A percentile compares a stretch with the other conserved stretches of the same genome.
These are phyloP conservation scores for Argya squamiceps DNA, from an alignment of 2,797 vertebrate genomes.

Conservation along the genomic window DNA sequence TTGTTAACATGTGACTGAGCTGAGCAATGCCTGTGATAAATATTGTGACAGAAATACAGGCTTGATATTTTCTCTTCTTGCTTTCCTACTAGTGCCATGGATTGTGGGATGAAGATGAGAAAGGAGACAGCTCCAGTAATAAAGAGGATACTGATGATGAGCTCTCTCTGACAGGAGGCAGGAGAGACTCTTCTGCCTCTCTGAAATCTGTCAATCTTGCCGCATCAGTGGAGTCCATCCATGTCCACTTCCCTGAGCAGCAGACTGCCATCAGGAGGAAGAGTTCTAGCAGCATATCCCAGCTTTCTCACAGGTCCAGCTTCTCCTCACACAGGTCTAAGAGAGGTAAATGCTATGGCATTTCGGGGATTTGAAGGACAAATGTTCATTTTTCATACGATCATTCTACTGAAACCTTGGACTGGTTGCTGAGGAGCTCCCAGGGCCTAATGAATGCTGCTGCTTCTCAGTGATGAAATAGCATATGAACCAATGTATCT, in stretches of 20 bases:
- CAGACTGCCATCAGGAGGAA: conserved; percentile 85
- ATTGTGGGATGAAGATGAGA: conserved; percentile 93
- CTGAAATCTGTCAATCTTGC: conserved; percentile 88
- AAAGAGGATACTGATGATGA: conserved; percentile 87
- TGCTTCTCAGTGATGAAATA: neutral
- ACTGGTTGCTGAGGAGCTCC: neutral
- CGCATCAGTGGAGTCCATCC: conserved; percentile 85
- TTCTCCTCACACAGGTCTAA: conserved; percentile 87
- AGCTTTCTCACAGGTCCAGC: conserved; percentile 85
- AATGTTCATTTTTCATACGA: neutral
- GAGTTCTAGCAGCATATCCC: conserved; percentile 86
- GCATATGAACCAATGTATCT: neutral
- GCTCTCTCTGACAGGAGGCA: conserved; percentile 72
- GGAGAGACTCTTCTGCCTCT: conserved; percentile 83
- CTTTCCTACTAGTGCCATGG: conserved; percentile 88
- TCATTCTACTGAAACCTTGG: neutral
- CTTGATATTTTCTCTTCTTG: neutral
- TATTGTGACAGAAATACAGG: neutral
- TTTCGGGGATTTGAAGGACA: neutral
- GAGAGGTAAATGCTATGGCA: conserved; percentile 80
- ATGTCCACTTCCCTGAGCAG: conserved; percentile 84
- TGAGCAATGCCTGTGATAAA: neutral
- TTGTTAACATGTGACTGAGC: neutral
- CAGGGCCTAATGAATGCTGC: neutral
- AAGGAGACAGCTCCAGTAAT: conserved; percentile 70